Base-by-base conservation (phyloP, 2,888 invertebrate genomes). In the Dasysyrphus tricinctus region DNA sequence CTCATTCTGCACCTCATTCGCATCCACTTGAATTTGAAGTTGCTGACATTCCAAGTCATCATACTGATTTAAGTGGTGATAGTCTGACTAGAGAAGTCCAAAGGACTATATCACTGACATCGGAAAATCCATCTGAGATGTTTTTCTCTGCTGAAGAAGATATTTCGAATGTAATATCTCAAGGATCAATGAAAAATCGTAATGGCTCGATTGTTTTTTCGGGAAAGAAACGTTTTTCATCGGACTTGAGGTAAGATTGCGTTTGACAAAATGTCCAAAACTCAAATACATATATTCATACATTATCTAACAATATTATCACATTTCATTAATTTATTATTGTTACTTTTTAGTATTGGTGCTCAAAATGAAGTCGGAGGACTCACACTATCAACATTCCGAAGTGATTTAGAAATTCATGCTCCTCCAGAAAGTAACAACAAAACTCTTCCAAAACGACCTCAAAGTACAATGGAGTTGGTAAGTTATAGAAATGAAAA, bases 121-220 rank as follows among this genome's bases (percentile, higher is more conserved):
- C 97, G 82, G 97, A 97, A 92, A 97, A 97, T 91, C 97, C 97
- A 89, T 97, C 97, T 0, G 98, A 98, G 92, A 96, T 96, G 70
- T 98, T 98, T 93, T 98, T 97, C 91, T 98, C 98, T 0, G 98
- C 98, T 0, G 98, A 98, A 90, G 98, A 98, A 92, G 98, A 98
- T 89, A 94, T 96, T 63, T 92, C 92, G 0, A 92, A 92, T 89
- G 91, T 92, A 5, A 86, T 92, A 88, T 91, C 92, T 5, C 92
- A 91, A 84, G 89, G 92, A 19, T 91, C 92, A 14, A 91, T 91
- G 63, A 92, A 91, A 83, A 92, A 91, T 88, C 91, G 91, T 39
- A 92, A 91, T 73, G 92, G 91, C 2, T 92, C 92, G 0, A 91
- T 92, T 51, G 90, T 92, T n/a, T 90, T 92, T 44, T 91, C 92